These are phyloP conservation scores for Chondrosia reniformis DNA, from an alignment of 37 sponge, comb jelly and placozoan species.

Conservation along the genomic window DNA sequence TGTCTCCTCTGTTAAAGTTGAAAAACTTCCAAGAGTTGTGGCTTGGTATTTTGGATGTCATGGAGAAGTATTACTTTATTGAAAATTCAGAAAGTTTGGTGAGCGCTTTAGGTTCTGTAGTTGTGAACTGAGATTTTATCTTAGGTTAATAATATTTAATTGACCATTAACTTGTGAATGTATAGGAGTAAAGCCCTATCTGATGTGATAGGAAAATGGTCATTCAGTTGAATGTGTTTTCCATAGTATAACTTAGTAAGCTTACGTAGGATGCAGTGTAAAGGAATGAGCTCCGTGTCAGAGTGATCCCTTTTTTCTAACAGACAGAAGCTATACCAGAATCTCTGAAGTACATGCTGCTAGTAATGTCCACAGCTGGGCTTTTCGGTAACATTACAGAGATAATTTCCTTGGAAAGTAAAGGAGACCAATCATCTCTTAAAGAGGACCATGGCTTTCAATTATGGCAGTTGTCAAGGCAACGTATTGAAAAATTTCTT, in stretches of 20 bases:
- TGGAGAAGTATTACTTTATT: slow-evolving; percentile 81
- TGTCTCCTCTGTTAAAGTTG: slow-evolving; percentile 58
- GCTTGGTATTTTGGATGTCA: slow-evolving; percentile 78
- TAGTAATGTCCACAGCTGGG: slow-evolving; percentile 82
- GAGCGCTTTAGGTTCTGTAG: too few species aligned
- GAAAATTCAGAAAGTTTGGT: slow-evolving; percentile 70
- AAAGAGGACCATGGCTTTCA: neutral
- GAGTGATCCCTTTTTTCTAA: neutral
- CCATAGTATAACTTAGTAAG: too few species aligned
- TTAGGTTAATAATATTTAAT: too few species aligned
- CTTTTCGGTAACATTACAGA: slow-evolving; percentile 57
- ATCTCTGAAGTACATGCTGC: slow-evolving; percentile 79
- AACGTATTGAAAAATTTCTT: slow-evolving; percentile 73
- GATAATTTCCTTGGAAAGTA: slow-evolving; percentile 3
- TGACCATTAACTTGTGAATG: too few species aligned
- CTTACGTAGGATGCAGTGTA: too few species aligned
- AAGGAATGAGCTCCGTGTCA: too few species aligned
- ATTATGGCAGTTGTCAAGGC: slow-evolving; percentile 76
- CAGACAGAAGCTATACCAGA: slow-evolving; percentile 81
- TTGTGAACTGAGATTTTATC: too few species aligned
- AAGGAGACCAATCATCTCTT: neutral
- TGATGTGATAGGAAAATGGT: too few species aligned
- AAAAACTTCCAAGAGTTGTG: slow-evolving; percentile 72
- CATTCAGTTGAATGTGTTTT: too few species aligned
- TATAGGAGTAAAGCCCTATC: too few species aligned